phyloP scores from a whole-genome alignment of 2,113 vertebrate species.

The Tylochromis polylepis region DNA sequence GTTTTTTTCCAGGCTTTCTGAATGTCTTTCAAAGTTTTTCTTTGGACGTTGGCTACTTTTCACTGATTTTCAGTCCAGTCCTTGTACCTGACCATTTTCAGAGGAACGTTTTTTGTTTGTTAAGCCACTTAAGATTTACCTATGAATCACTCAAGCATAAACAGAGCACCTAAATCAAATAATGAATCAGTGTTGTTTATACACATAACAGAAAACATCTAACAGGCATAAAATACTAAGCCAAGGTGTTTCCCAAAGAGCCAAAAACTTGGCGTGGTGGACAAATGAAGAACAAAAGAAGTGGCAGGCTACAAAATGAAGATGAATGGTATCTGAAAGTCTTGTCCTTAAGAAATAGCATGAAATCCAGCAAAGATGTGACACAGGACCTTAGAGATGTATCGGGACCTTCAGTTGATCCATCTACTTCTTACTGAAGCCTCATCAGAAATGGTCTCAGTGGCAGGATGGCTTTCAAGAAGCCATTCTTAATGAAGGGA shows the following conservation, averaged over 20 bases:
- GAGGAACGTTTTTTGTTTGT: rapidly evolving
- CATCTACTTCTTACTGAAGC: not conserved
- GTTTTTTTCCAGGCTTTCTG: not conserved
- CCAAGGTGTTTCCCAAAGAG: not conserved
- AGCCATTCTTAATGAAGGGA: not conserved
- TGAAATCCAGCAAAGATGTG: not conserved
- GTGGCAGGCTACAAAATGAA: not conserved
- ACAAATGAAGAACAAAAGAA: not conserved
- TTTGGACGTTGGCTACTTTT: rapidly evolving
- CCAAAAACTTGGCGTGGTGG: not conserved
- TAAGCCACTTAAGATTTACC: rapidly evolving
- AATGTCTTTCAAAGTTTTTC: not conserved
- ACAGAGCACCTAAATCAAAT: rapidly evolving
- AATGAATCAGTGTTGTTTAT: not conserved
- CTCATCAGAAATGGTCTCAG: not conserved
- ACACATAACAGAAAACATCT: not conserved
- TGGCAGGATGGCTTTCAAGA: not conserved
- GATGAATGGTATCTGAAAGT: not conserved
- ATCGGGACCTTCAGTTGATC: not conserved
- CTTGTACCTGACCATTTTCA: rapidly evolving
- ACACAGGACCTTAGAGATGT: no score
- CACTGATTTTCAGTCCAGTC: not conserved
- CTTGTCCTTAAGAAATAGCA: not conserved
- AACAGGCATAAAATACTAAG: not conserved
- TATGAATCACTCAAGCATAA: not conserved